These are phyloP conservation scores for Periophthalmodon schlosseri DNA, from an alignment of 2,113 vertebrate genomes.

Conservation along the genomic window DNA sequence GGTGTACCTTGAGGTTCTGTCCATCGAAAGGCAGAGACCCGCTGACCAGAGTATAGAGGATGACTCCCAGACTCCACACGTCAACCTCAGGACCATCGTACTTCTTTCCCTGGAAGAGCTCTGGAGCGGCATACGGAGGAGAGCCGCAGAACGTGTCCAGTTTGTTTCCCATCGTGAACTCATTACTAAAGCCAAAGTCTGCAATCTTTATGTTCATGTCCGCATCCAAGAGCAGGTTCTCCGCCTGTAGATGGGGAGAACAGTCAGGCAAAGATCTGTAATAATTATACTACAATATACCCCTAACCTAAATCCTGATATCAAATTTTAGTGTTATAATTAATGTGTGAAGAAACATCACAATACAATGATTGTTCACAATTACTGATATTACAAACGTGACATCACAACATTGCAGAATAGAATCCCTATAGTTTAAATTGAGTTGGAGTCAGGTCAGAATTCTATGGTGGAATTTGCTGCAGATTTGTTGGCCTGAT, in stretches of 20 bases:
- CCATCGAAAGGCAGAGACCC: conserved; percentile 98
- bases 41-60: conserved; percentile 97
- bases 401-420: too few species aligned
- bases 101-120: conserved; percentile 98
- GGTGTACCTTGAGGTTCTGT: conserved; percentile 88
- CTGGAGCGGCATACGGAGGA: conserved; percentile 95
- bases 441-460: too few species aligned
- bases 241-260: conserved; percentile 77
- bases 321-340: too few species aligned
- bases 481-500: too few species aligned
- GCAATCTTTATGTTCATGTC: conserved; percentile 99
- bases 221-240: conserved; percentile 96
- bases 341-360: too few species aligned
- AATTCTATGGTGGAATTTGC: too few species aligned
- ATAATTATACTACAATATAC: too few species aligned
- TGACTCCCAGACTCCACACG: conserved; percentile 98
- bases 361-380: too few species aligned
- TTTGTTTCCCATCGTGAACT: conserved; percentile 97
- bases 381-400: too few species aligned
- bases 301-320: too few species aligned
- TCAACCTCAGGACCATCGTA: conserved; percentile 98
- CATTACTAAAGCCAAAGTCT: conserved; percentile 98
- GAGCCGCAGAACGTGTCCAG: conserved; percentile 98
- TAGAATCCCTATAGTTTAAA: too few species aligned
- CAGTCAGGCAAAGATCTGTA: too few species aligned